Conservation (phyloP, 2,797 vertebrate genomes). For the Podargus strigoides region DNA sequence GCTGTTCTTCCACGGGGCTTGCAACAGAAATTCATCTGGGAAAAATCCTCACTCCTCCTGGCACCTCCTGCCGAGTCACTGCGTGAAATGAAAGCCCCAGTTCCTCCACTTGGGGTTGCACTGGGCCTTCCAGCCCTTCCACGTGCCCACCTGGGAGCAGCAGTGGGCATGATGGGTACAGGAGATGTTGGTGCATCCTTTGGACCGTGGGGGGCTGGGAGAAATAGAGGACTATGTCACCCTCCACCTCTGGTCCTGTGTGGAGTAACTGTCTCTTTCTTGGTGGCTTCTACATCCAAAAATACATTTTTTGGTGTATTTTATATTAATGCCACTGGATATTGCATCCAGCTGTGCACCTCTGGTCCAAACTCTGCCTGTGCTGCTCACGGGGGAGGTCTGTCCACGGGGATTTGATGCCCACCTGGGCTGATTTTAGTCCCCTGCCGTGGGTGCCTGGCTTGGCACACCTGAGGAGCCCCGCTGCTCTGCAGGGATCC, state of each 20-base stretch:
- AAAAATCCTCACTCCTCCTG: background rate
- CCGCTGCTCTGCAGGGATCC: background rate
- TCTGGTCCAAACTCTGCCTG: background rate
- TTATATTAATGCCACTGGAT: fast-evolving
- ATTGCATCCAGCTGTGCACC: no score
- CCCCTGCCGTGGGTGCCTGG: fast-evolving
- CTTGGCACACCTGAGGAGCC: background rate
- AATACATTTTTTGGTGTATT: background rate
- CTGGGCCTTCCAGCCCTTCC: background rate
- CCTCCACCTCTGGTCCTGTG: fast-evolving
- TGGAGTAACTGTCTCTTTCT: background rate
- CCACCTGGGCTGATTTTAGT: background rate
- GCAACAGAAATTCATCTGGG: background rate
- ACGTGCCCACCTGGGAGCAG: fast-evolving
- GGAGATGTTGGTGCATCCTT: background rate
- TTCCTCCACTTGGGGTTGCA: fast-evolving
- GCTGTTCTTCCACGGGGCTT: background rate
- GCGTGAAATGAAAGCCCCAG: background rate
- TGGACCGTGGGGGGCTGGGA: background rate
- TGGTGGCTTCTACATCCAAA: no score
- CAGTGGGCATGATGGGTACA: fast-evolving
- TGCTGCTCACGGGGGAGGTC: background rate
- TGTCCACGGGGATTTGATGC: background rate
- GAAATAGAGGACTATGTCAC: fast-evolving
- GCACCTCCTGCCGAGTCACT: background rate